These are phyloP conservation scores for Manis javanica DNA, from an alignment of 2,797 vertebrate genomes.

Conservation along the genomic window DNA sequence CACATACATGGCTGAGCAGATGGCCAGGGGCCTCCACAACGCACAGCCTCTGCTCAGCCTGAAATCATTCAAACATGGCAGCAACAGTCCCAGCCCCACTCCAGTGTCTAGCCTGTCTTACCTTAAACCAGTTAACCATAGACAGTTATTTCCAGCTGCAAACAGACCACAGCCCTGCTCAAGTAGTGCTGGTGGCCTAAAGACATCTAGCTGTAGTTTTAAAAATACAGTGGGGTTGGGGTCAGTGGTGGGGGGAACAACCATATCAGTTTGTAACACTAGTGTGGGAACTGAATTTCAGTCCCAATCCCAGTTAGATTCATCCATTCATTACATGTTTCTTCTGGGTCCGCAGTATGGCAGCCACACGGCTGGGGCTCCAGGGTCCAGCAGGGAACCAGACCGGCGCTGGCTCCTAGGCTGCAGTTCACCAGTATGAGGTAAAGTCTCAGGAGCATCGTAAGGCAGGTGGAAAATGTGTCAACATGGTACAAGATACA, in stretches of 20 bases:
- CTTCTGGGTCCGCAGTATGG: background rate
- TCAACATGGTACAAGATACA: background rate
- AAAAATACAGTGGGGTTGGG: background rate
- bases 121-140: background rate
- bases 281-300: background rate
- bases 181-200: background rate
- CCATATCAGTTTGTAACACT: background rate
- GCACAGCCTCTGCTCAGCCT: background rate
- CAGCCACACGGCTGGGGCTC: background rate
- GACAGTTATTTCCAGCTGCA: background rate
- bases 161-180: background rate
- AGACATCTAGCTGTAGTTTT: background rate
- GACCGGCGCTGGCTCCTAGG: background rate
- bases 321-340: background rate
- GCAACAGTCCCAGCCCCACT: too few relatives aligned
- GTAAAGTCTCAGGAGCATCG: background rate
- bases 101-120: background rate
- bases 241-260: too few relatives aligned
- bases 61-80: background rate
- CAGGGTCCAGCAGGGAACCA: background rate
- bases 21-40: accelerated
- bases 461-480: background rate
- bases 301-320: background rate
- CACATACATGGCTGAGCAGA: background rate
- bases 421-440: background rate